Conservation (phyloP, 2,797 vertebrate species). For the Mus spretus region DNA sequence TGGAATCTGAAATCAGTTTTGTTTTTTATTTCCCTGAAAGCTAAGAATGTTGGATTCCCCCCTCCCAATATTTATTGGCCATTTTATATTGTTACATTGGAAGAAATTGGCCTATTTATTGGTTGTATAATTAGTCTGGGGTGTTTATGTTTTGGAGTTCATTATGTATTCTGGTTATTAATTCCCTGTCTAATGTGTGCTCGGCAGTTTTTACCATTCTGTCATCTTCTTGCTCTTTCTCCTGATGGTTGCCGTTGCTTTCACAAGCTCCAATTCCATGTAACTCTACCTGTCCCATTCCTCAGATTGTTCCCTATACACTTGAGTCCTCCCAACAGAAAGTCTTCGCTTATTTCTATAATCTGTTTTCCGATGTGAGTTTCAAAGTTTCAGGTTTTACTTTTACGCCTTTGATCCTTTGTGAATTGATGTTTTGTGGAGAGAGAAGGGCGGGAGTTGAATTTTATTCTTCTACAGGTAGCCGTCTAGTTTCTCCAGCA, state of each 20-base stretch:
- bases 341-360: not conserved
- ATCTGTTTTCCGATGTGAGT: not conserved
- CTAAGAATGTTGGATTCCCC: not conserved
- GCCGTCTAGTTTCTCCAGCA: not conserved
- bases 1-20: not conserved
- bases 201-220: not conserved
- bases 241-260: not conserved
- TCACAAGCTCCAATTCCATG: not conserved
- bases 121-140: not conserved
- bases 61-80: not conserved
- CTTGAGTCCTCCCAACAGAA: not conserved
- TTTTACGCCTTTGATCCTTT: not conserved
- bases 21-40: not conserved
- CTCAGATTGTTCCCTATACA: not conserved
- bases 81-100: not conserved
- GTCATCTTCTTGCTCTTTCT: not conserved
- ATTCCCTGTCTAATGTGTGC: not conserved
- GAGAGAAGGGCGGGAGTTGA: not conserved
- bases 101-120: not conserved
- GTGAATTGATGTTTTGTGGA: not conserved
- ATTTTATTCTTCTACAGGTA: not conserved
- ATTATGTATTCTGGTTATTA: not conserved
- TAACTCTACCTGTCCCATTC: not conserved
- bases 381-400: not conserved
- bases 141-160: not conserved